Conservation (phyloP, 2,797 vertebrate genomes). For the Leuciscus waleckii region DNA sequence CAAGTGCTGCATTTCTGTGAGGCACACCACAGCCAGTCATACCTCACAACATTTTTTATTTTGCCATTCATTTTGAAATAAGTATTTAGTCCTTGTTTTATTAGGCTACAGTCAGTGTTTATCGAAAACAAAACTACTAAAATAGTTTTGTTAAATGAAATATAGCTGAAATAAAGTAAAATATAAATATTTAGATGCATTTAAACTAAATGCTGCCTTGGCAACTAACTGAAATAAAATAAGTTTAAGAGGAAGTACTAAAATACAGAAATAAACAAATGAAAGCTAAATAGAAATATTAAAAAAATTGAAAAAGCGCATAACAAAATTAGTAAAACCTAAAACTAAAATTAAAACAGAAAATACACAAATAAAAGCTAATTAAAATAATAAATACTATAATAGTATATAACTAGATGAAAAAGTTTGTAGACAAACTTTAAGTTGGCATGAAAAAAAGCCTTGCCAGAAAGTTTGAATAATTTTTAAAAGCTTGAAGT, state of each 20-base stretch:
- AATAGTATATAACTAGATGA: no score
- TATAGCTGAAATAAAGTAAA: not conserved
- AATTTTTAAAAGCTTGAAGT: no score
- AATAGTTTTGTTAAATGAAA: not conserved
- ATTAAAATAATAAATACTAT: not conserved
- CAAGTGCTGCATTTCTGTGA: conserved; percentile 78
- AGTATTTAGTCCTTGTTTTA: not conserved
- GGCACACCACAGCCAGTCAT: not conserved
- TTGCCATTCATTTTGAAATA: not conserved
- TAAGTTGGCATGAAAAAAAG: no score
- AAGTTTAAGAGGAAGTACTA: not conserved
- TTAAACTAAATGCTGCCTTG: not conserved
- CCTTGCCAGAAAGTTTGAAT: no score
- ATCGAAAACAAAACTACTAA: not conserved
- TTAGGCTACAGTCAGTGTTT: not conserved
- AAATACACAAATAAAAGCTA: not conserved
- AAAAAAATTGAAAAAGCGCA: not conserved
- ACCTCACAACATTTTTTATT: not conserved
- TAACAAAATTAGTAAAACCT: not conserved
- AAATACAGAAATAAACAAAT: not conserved
- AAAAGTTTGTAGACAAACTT: no score
- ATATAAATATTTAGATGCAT: not conserved
- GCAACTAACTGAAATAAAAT: not conserved
- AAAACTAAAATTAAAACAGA: not conserved
- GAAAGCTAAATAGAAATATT: not conserved